Evolutionary conservation across 2,113 vertebrate species (phyloP), one percentile per base, ranked within the genome.

Genomic region (Notothenia rossii): DNA sequence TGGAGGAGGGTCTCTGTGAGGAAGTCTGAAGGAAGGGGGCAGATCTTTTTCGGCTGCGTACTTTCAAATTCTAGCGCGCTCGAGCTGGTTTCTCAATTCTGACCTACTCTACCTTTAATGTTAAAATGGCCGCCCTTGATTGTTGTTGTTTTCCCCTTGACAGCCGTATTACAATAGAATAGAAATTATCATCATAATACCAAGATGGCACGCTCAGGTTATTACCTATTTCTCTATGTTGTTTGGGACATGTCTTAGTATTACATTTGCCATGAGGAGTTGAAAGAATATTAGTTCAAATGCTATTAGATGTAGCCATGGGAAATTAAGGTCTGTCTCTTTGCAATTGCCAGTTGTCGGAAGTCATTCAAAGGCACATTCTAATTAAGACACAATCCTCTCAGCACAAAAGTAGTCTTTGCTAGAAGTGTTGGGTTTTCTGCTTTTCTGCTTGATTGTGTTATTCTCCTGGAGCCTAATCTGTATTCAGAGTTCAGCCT

Each of bases 361-460:
- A 33, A 66, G 76, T 81, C 48, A 56, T 82, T 84, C 63, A 83
- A 73, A 86, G 66, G 55, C 75, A 51, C 55, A 80, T 73, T 82
- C 85, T 82, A 82, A 89, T 88, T 81, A 88, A 88, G 64, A 82
- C 80, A 45, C 70, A 82, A 76, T 86, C 66, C 79, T 82, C 64
- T n/a, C 63, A 56, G 83, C 61, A 60, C 86, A 72, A 72, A 89
- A 74, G 81, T 50, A 65, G 66, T 80, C 81, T 75, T 69, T 59
- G 17, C 77, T 64, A 2, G 55, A 63, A 77, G 71, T 82, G 76
- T 69, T 75, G 51, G 60, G 50, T 71, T 88, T 84, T 76, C 69
- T 82, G 64, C 62, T 64, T 84, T 62, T 80, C 66, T 77, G 72
- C 75, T 58, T 89, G 75, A 81, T 85, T 91, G 70, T 87, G 14